Conservation (phyloP, 2,797 vertebrate genomes). For the Bovichtus variegatus region DNA sequence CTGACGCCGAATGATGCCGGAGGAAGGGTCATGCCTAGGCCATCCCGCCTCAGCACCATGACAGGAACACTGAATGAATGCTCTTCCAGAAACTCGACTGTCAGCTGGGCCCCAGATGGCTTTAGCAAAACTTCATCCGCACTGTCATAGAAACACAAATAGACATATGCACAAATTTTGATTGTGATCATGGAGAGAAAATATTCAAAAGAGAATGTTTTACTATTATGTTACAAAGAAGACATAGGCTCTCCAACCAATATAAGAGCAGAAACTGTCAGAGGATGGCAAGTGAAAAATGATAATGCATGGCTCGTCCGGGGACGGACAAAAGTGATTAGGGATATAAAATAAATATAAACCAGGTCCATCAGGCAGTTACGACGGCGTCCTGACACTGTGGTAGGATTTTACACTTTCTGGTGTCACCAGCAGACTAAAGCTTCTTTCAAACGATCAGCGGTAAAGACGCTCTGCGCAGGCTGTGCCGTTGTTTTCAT, state of each 20-base stretch:
- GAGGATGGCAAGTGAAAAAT: background rate
- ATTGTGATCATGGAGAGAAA: background rate
- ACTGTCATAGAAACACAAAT: constrained; percentile 73
- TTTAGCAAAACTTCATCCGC: constrained; percentile 94
- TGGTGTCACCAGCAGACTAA: no score
- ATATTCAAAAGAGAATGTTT: background rate
- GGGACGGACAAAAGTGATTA: no score
- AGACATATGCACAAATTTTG: background rate
- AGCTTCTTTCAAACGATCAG: no score
- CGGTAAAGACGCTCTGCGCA: no score
- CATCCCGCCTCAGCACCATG: constrained; percentile 92
- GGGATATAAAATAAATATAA: no score
- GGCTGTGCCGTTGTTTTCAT: no score
- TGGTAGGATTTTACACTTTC: no score
- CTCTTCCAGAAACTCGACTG: constrained; percentile 95
- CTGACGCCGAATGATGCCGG: constrained; percentile 89
- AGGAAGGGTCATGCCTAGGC: constrained; percentile 94
- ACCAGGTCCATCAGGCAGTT: no score
- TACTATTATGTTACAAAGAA: background rate
- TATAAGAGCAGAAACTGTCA: background rate
- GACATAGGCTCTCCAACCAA: background rate
- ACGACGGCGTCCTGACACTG: no score
- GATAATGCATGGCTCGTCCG: no score
- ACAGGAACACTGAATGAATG: constrained; percentile 96
- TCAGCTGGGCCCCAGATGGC: constrained; percentile 92